Conservation (phyloP, 2,797 vertebrate species). For the Spondyliosoma cantharus region DNA sequence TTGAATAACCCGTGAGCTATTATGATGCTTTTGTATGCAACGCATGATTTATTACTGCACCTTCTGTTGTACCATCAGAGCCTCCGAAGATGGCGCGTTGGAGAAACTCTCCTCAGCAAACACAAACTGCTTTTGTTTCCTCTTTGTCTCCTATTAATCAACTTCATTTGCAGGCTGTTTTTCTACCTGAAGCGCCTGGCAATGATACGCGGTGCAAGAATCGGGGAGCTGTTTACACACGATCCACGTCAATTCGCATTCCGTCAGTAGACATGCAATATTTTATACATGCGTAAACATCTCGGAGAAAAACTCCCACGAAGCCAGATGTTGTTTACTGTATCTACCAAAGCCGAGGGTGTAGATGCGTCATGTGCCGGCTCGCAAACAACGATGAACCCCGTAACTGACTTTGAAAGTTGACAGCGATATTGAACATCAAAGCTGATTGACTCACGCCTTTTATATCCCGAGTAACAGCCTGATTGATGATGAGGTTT, state of each 20-base stretch:
- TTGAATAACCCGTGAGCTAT: conserved; percentile 68
- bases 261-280: conserved; percentile 30
- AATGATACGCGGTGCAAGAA: conserved; percentile 22
- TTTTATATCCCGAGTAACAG: conserved; percentile 45
- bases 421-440: conserved; percentile 57
- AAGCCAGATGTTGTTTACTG: conserved; percentile 61
- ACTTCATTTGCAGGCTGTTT: conserved; percentile 39
- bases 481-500: conserved; percentile 62
- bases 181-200: conserved; percentile 43
- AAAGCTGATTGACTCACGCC: conserved; percentile 59
- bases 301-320: conserved; percentile 29
- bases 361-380: neutral
- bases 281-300: conserved; percentile 34
- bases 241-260: conserved; percentile 26
- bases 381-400: conserved; percentile 47
- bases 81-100: conserved; percentile 22
- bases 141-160: conserved; percentile 31
- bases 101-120: conserved; percentile 50
- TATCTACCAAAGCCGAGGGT: conserved; percentile 25
- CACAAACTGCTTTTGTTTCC: conserved; percentile 31
- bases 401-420: conserved; percentile 47
- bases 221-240: conserved; percentile 3
- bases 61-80: conserved; percentile 62
- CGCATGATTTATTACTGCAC: conserved; percentile 73
- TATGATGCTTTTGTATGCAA: conserved; percentile 66